Base-by-base conservation (phyloP, 1,140 invertebrate genomes). In the Drosophila truncata region DNA sequence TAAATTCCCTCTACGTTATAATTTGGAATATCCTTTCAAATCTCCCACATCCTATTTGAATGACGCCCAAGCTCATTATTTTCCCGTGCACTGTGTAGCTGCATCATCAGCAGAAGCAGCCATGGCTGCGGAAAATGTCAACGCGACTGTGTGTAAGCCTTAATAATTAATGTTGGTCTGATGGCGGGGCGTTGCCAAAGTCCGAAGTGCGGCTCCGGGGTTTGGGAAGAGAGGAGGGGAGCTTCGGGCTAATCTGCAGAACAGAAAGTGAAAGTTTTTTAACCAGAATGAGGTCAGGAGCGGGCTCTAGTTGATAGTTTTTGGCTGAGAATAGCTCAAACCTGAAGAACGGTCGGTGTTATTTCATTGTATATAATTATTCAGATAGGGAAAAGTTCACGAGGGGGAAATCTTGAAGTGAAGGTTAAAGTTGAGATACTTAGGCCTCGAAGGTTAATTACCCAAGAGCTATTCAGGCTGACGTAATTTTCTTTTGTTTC, bases 161-260 rank as follows among this genome's bases (percentile, higher is more conserved):
- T 67, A 78, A 87, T 84, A 65, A 87, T 87, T 87, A 67, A 87
- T 87, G 67, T 31, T 47, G 58, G 71, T 27, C 79, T 74, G 70
- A 82, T 77, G 80, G 62, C 52, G 73, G 44, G 74, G 54, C 39
- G 60, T 70, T 79, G 60, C 41, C 80, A 69, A 69, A 69, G 69
- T 37, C 39, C 33, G 10, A 63, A 60, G 67, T 42, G 41, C 31
- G 16, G 39, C 3, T 29, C 27, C 27, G 25, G 31, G 27, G 31
- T 16, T 54, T 54, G 2, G 11, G 33, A 31, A 29, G 23, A 20
- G 29, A 18, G 50, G 47, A 20, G 72, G 57, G 27, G 14, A 20
- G 75, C 75, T 58, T 47, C 54, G 27, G 76, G 76, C 65, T 78
- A 78, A 78, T 78, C 75, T 78, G 52, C 23, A 58, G 29, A 27